Evolutionary conservation across 2,113 vertebrate species (phyloP), one percentile per base, ranked within the genome.

Genomic region (Prionailurus viverrinus): DNA sequence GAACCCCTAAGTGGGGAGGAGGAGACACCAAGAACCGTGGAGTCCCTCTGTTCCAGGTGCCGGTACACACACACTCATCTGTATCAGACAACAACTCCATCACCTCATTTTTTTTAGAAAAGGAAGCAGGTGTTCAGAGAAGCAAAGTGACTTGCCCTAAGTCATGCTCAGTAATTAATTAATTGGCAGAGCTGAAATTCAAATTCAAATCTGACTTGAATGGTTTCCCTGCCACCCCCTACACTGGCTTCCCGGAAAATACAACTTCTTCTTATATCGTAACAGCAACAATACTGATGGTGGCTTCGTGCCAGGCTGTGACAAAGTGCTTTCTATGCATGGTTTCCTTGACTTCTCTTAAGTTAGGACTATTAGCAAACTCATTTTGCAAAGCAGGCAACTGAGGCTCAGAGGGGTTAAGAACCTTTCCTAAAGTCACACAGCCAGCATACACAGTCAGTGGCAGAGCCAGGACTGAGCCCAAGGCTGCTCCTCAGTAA

Each of bases 131-230:
- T 71, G n/a, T 89, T 80, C 16, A 36, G 58, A 94, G 85, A 95
- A 82, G 76, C 19, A 63, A 93, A 91, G 89, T 0, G 7, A 78
- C 53, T 68, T 55, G 80, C 53, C 48, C 21, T n/a, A 83, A 79
- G 71, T 82, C 53, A 86, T 82, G 82, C 23, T 65, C 13, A 53
- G 66, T 25, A 88, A 96, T 61, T 21, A 88, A 96, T 61, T 21
- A 95, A 63, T 0, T 8, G 53, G 45, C 93, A 97, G 66, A 90
- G 41, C 79, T 83, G 73, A 92, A 96, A 82, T 95, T 39, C 5
- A 36, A 92, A 92, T 95, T 96, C 69, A 91, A 71, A 91, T 55
- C 85, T 80, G n/a, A 92, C 58, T 41, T 87, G 23, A 94, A 96
- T 93, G 90, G 51, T 80, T 53, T 89, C 48, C 73, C 55, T 5